Evolutionary conservation across 1,140 invertebrate genomes (phyloP).

Genomic region (Whitmania pigra): DNA sequence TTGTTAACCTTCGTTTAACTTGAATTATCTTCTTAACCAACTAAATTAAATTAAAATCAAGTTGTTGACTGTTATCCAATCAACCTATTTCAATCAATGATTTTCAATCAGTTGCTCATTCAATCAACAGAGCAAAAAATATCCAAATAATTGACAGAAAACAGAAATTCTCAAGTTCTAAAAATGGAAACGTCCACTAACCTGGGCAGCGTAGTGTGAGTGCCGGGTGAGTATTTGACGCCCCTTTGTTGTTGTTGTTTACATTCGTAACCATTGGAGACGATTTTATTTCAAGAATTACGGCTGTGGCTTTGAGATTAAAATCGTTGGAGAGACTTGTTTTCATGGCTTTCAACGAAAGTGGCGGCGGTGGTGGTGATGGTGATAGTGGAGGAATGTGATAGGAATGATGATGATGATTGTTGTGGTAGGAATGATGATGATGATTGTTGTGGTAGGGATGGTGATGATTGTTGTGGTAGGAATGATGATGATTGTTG

Average conservation of each 20-base stretch:
- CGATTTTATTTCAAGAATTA: neutral
- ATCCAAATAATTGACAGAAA: too few species aligned
- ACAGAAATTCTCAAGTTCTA: too few species aligned
- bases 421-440: neutral
- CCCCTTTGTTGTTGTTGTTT: slow-evolving; percentile 39
- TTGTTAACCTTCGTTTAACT: too few species aligned
- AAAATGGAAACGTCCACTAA: too few species aligned
- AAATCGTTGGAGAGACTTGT: too few species aligned
- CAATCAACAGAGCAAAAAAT: too few species aligned
- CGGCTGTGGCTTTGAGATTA: neutral
- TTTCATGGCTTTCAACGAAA: neutral
- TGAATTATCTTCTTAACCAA: too few species aligned
- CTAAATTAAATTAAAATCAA: too few species aligned
- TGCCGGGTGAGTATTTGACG: slow-evolving; percentile 37
- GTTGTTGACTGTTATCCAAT: slow-evolving; percentile 59
- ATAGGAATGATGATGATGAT: neutral
- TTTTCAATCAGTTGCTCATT: slow-evolving; percentile 46
- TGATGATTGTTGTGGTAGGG: neutral
- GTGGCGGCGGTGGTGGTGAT: neutral
- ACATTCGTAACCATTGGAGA: too few species aligned
- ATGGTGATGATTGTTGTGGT: too few species aligned
- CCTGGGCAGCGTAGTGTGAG: neutral
- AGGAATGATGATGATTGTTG: too few species aligned
- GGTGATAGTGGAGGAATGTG: neutral
- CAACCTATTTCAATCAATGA: slow-evolving; percentile 63